A percentile compares a stretch with the other conserved stretches of the same genome.
These are phyloP conservation scores for Chromoteleia sp. DNA, from an alignment of 2,888 invertebrate genomes.

Conservation along the genomic window DNA sequence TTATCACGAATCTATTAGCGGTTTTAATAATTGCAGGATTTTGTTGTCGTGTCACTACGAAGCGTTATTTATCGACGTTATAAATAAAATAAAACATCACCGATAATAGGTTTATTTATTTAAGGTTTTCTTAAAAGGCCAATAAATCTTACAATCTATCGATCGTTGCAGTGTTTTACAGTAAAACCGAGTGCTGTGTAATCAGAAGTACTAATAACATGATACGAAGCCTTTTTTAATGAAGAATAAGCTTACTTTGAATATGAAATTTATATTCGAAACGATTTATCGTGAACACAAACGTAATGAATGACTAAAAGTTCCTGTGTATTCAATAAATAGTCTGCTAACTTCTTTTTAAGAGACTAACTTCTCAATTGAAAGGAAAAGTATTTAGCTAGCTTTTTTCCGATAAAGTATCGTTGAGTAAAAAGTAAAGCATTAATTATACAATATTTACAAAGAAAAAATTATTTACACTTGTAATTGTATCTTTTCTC, in stretches of 20 bases:
- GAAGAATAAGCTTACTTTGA: conserved; percentile 16
- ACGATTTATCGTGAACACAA: conserved; percentile 3
- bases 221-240: conserved; percentile 11
- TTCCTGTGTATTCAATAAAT: conserved; percentile 1
- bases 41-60: neutral
- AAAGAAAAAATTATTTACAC: too few species aligned
- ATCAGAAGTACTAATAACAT: conserved; percentile 5
- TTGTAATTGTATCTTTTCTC: too few species aligned
- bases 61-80: neutral
- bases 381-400: conserved; percentile 5
- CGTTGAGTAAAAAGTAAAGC: neutral
- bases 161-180: neutral
- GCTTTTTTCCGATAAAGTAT: neutral
- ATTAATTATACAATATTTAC: too few species aligned
- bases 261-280: conserved; percentile 6
- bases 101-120: neutral
- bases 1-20: neutral
- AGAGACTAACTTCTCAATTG: conserved; percentile 1
- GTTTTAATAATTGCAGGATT: neutral
- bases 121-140: neutral
- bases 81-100: neutral
- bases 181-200: neutral
- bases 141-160: neutral
- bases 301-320: conserved; percentile 2
- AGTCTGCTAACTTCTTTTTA: neutral